Base-by-base conservation (phyloP, 2,113 vertebrate genomes). In the Lampris incognitus region DNA sequence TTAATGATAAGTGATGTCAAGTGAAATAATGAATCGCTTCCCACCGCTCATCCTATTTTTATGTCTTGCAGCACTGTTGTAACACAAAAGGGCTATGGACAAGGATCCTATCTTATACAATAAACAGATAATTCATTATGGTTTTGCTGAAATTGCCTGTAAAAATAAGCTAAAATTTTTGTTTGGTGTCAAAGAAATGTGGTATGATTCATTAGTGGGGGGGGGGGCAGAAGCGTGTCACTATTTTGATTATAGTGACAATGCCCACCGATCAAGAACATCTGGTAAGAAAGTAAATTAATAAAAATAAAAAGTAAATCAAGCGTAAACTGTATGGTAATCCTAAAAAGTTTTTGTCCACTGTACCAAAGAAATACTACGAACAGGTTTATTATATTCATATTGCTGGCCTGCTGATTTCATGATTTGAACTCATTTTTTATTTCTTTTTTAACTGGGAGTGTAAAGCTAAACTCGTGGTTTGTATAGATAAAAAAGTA, bases 391-490 rank as follows among this genome's bases (percentile, higher is more conserved):
- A 36, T 48, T 64, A 48, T 48, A 13, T 64, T 64, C 36, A 64
- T 64, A 41, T 50, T 48, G 62, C 8, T 9, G 62, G 46, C 44
- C 24, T 48, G 58, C 80, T 78, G 81, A 75, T 74, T 24, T 82
- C 78, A 88, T 64, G 24, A 81, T 82, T 80, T 83, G 68, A 88
- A 72, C 71, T 63, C 60, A 65, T 44, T 6, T 68, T 74, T 46
- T 74, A 79, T 64, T 44, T 6, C 66, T 74, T 46, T 74, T 81
- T 64, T 85, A 73, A 84, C 70, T 81, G 79, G 69, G 63, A 51
- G 69, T 61, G 60, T 62, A 56, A 39, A 79, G 81, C 85, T 66
- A 76, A 86, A 79, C 86, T 81, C 70, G 81, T 82, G 82, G 83
- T 86, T 85, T 79, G 75, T 13, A 13, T 11, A 13, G 51, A 13